Evolutionary conservation across 23 tunicate species (phyloP).

Genomic region (Styela clava): DNA sequence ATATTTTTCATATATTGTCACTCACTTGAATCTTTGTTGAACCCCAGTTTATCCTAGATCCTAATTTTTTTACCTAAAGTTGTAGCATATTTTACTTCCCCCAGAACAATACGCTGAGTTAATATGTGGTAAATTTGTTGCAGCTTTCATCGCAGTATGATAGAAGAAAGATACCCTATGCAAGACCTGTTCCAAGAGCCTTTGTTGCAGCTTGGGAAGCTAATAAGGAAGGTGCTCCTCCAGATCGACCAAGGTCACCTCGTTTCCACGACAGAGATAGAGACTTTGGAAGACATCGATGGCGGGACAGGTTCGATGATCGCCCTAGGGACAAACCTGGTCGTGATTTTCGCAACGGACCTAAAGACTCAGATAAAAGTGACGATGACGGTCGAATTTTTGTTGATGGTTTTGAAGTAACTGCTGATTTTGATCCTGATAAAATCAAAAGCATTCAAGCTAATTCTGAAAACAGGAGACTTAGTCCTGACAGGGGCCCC

Average conservation of each 20-base stretch:
- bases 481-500: neutral
- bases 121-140: too few species aligned
- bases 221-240: conserved; percentile 72
- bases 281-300: neutral
- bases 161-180: conserved; percentile 76
- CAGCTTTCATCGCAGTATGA: conserved; percentile 17
- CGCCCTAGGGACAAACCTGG: conserved; percentile 16
- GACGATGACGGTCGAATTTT: conserved; percentile 5
- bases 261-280: neutral
- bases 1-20: too few species aligned
- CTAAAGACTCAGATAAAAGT: neutral
- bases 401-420: conserved; percentile 25
- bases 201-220: conserved; percentile 98
- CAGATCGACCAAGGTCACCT: conserved; percentile 53
- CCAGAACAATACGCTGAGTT: too few species aligned
- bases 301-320: neutral
- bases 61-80: too few species aligned
- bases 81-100: too few species aligned
- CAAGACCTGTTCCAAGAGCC: conserved; percentile 91
- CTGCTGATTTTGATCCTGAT: conserved; percentile 26
- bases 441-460: neutral
- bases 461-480: neutral
- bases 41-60: too few species aligned
- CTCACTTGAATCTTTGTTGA: too few species aligned
- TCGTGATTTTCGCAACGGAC: conserved; percentile 35